A percentile compares a stretch with the other conserved stretches of the same genome.
Evolutionary conservation across 2,888 invertebrate species (phyloP).

Genomic region (Crioceris asparagi): DNA sequence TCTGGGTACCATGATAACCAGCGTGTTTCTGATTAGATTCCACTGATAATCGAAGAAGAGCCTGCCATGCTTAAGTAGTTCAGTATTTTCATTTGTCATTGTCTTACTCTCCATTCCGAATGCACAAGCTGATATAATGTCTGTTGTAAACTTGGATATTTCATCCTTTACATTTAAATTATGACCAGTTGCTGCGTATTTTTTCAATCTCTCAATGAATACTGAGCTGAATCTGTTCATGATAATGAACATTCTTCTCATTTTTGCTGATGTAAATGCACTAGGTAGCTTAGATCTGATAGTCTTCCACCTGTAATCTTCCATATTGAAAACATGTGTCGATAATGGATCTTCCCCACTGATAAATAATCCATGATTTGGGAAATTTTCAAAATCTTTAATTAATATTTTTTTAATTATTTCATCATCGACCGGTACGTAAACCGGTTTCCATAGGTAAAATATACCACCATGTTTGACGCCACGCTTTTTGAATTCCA

Average conservation of each 20-base stretch:
- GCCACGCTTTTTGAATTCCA: constrained; percentile 19
- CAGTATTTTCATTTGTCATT: constrained; percentile 40
- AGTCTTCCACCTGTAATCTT: constrained; percentile 35
- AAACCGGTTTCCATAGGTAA: constrained; percentile 34
- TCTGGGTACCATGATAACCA: constrained; percentile 18
- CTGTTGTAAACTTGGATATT: constrained; percentile 41
- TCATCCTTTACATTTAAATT: constrained; percentile 12
- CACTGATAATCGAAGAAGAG: constrained; percentile 23
- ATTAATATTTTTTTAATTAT: constrained; percentile 40
- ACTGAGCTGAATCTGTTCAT: constrained; percentile 13
- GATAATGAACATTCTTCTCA: constrained; percentile 29
- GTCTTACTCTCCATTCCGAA: constrained; percentile 50
- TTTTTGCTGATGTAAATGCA: constrained; percentile 32
- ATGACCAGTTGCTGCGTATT: constrained; percentile 6
- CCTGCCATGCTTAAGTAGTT: constrained; percentile 30
- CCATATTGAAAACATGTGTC: constrained; percentile 35
- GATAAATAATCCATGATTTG: constrained; percentile 22
- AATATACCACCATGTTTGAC: constrained; percentile 26
- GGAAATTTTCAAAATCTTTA: constrained; percentile 41
- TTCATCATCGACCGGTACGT: constrained; percentile 25
- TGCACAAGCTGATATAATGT: constrained; percentile 46
- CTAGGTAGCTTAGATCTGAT: constrained; percentile 25
- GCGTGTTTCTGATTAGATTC: constrained; percentile 16
- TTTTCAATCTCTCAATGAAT: constrained; percentile 7
- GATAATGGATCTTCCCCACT: constrained; percentile 33